Evolutionary conservation across 2,888 invertebrate species (phyloP), one percentile per base, ranked within the genome.

Genomic region (Mimachlamys varia): DNA sequence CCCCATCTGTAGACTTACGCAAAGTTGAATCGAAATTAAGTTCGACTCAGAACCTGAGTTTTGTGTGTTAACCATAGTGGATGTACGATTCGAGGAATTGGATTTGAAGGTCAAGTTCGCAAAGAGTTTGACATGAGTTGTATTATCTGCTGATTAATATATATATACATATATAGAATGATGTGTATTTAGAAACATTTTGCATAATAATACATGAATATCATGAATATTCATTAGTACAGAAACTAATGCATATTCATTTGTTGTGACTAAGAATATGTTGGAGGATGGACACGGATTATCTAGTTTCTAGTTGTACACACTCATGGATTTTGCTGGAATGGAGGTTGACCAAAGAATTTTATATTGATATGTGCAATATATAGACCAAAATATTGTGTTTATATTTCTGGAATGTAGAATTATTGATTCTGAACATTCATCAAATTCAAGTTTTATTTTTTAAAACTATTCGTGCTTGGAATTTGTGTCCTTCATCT

Each of bases 281-380:
- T 13, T 76, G 27, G 33, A 76, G 13, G 27, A 76, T 76, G 33
- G 58, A 58, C n/a, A n/a, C 44, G 53, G 13, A 53, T 17, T 62
- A 53, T 53, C 13, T 53, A 2, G 53, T 53, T 53, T 53, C 53
- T 53, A 53, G 53, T 53, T 17, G 19, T 58, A 58, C 58, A 19
- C 53, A n/a, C 27, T 62, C n/a, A 15, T 58, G 58, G 22, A 58
- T 22, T 58, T 58, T 22, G 4, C 22, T 15, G 58, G 5, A 58
- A 76, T 33, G 76, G 76, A 62, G 1, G 76, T 76, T 76, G 76
- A 76, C 76, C 76, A 76, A 76, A 76, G 76, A 76, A 76, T 27
- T 76, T 22, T 76, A 76, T 76, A 76, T 76, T 76, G 76, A 76
- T 58, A 58, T 33, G 76, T 76, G 76, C 76, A 76, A 76, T 76